phyloP scores from a whole-genome alignment of 2,113 vertebrate species.

The Myiagra hebetior region DNA sequence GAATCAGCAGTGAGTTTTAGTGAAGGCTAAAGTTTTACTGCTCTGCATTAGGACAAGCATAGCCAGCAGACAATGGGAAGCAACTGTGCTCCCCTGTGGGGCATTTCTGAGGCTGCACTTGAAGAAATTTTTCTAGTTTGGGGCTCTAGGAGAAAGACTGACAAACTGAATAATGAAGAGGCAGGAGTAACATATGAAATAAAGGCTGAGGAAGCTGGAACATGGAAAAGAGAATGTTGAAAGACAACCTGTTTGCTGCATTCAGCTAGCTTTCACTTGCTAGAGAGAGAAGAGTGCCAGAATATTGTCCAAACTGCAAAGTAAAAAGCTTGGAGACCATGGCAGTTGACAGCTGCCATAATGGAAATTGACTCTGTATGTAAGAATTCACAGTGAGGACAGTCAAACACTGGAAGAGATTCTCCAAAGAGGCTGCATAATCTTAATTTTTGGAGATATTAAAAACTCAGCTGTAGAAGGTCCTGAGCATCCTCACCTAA shows the following conservation, averaged over 20 bases:
- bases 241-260: not conserved
- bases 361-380: not conserved
- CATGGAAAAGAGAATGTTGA: not conserved
- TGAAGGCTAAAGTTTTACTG: not conserved
- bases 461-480: not conserved
- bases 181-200: not conserved
- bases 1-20: not conserved
- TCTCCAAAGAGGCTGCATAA: not conserved
- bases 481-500: not conserved
- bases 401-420: not conserved
- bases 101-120: not conserved
- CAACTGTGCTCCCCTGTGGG: rapidly evolving
- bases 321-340: not conserved
- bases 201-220: not conserved
- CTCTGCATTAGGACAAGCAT: not conserved
- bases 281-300: not conserved
- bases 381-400: not conserved
- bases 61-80: not conserved
- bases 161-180: not conserved
- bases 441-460: not conserved
- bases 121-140: not conserved
- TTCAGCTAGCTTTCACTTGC: not conserved
- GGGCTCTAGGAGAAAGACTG: not conserved
- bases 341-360: not conserved
- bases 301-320: not conserved